Percentiles rank a stretch among this genome's conserved stretches.
phyloP scores from a whole-genome alignment of 2,888 invertebrate species.

The Lasiommata megera region DNA sequence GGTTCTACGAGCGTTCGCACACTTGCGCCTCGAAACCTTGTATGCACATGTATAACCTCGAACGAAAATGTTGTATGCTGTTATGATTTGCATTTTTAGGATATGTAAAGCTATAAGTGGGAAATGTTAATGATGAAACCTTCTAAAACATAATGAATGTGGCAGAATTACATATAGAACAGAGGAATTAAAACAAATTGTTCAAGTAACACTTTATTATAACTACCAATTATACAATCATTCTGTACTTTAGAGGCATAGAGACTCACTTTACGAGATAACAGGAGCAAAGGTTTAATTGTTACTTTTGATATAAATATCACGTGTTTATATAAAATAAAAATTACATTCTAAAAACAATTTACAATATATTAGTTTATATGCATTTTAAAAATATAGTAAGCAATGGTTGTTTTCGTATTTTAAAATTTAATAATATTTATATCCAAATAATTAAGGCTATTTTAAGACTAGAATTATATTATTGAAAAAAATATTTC shows the following conservation, averaged over 20 bases:
- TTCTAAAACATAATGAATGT: no score
- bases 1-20: constrained; percentile 2
- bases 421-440: no score
- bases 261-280: constrained; percentile 22
- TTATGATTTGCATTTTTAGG: no score
- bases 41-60: no score
- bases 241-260: constrained; percentile 46
- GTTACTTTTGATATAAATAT: constrained; percentile 4
- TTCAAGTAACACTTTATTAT: constrained; percentile 65
- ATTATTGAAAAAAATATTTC: background rate
- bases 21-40: background rate
- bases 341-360: background rate
- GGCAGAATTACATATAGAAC: no score
- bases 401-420: background rate
- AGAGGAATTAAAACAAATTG: constrained; percentile 28
- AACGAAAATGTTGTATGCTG: no score
- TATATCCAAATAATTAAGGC: constrained; percentile 8
- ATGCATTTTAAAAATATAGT: no score
- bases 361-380: constrained; percentile 1
- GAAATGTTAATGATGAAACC: no score
- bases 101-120: no score
- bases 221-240: constrained; percentile 52
- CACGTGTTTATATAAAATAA: background rate
- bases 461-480: constrained; percentile 23
- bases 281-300: constrained; percentile 16